Evolutionary conservation across 2,797 vertebrate species (phyloP).

Genomic region (Rhadinocentrus ornatus): DNA sequence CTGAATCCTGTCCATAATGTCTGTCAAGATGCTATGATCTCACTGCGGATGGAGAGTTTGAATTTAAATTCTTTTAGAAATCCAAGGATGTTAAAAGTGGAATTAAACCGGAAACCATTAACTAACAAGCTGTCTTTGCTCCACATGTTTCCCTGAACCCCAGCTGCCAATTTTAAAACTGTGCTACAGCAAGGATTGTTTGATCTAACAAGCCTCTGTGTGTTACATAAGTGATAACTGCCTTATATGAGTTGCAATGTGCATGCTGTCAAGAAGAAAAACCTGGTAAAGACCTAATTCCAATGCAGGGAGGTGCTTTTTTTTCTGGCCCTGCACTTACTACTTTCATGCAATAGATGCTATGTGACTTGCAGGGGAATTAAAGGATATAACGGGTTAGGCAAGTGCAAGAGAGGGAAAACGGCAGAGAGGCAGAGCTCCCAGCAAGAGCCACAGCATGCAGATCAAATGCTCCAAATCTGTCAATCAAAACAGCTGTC

Average conservation of each 20-base stretch:
- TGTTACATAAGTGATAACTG: slow-evolving; percentile 23
- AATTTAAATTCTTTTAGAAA: slow-evolving; percentile 22
- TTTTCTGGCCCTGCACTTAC: slow-evolving; percentile 46
- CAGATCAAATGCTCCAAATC: slow-evolving; percentile 81
- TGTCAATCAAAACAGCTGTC: slow-evolving; percentile 81
- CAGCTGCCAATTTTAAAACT: slow-evolving; percentile 17
- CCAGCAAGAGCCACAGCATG: slow-evolving; percentile 49
- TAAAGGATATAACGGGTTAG: slow-evolving; percentile 60
- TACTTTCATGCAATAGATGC: slow-evolving; percentile 54
- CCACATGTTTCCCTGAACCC: slow-evolving; percentile 26
- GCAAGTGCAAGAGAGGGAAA: slow-evolving; percentile 31
- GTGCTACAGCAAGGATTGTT: slow-evolving; percentile 26
- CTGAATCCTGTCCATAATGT: slow-evolving; percentile 40
- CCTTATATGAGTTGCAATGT: slow-evolving; percentile 51
- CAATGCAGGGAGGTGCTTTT: slow-evolving; percentile 44
- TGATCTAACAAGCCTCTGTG: slow-evolving; percentile 8
- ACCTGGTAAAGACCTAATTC: slow-evolving; percentile 61
- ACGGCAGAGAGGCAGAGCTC: slow-evolving; percentile 33
- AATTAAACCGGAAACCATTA: slow-evolving; percentile 20
- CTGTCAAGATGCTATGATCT: slow-evolving; percentile 28
- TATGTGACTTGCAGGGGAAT: slow-evolving; percentile 54
- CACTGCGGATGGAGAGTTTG: slow-evolving; percentile 8
- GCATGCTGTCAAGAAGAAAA: slow-evolving; percentile 44
- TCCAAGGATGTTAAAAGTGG: slow-evolving; percentile 27
- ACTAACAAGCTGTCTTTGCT: slow-evolving; percentile 26